A percentile compares a stretch with the other conserved stretches of the same genome.
Conservation (phyloP, 2,113 vertebrate species). For the Sorex fumeus region DNA sequence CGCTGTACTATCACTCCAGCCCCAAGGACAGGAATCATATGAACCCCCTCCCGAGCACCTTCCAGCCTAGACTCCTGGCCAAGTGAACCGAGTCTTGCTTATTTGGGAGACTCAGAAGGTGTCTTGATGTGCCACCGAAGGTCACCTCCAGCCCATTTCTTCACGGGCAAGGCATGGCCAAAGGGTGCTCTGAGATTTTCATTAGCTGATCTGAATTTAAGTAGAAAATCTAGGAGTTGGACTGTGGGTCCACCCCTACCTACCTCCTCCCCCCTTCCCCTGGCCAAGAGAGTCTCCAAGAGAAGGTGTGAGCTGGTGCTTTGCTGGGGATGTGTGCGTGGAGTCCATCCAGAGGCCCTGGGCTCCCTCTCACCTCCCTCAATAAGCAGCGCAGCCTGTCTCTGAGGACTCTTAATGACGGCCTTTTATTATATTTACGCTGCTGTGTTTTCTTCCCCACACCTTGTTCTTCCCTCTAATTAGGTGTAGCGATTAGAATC, state of each 20-base stretch:
- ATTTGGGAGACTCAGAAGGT: background rate
- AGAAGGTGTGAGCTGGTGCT: background rate
- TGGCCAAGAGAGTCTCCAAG: background rate
- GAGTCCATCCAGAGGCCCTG: background rate
- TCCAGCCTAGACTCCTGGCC: background rate
- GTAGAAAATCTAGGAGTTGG: constrained; percentile 47
- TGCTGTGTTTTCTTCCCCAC: constrained; percentile 80
- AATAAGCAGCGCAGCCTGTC: constrained; percentile 66
- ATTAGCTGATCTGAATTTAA: constrained; percentile 2
- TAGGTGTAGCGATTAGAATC: constrained; percentile 86
- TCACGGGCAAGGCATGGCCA: background rate
- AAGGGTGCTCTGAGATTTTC: background rate
- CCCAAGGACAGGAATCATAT: background rate
- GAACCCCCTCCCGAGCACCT: background rate
- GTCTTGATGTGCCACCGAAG: background rate
- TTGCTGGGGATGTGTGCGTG: accelerated
- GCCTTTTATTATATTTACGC: constrained; percentile 85
- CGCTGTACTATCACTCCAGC: too few species aligned
- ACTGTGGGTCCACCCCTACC: background rate
- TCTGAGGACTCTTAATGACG: constrained; percentile 81
- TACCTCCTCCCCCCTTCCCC: too few species aligned
- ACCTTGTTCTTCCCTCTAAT: constrained; percentile 84
- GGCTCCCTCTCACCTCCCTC: constrained; percentile 15
- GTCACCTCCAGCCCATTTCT: background rate
- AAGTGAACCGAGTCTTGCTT: accelerated